These are phyloP conservation scores for Drosophila anceps DNA, from an alignment of 2,888 invertebrate species.

Conservation along the genomic window DNA sequence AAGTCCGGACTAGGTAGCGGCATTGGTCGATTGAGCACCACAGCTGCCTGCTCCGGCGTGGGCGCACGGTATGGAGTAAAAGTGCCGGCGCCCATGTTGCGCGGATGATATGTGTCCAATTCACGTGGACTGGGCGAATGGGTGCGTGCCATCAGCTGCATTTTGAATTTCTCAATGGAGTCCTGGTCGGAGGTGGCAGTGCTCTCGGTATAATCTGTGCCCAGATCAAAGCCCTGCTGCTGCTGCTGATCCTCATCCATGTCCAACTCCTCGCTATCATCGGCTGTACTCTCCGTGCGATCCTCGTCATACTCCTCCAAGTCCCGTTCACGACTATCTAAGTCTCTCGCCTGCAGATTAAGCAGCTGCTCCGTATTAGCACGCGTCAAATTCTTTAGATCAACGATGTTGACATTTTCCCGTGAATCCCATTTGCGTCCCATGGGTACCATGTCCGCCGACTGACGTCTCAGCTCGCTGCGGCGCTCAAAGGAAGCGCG, in stretches of 20 bases:
- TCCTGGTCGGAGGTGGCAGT: conserved; percentile 87
- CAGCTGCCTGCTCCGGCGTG: conserved; percentile 87
- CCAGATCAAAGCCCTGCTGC: conserved; percentile 85
- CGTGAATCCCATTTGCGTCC: conserved; percentile 82
- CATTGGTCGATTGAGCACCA: conserved; percentile 87
- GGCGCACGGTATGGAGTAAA: conserved; percentile 84
- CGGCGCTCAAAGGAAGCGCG: conserved; percentile 85
- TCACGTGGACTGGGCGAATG: conserved; percentile 86
- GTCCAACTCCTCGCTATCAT: conserved; percentile 74
- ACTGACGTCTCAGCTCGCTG: conserved; percentile 86
- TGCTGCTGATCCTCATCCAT: conserved; percentile 59
- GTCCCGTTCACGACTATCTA: conserved; percentile 54
- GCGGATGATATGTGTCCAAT: conserved; percentile 89
- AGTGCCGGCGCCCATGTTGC: conserved; percentile 86
- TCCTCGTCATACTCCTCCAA: conserved; percentile 57
- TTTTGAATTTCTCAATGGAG: conserved; percentile 85
- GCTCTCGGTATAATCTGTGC: conserved; percentile 88
- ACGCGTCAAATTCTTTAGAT: conserved; percentile 56
- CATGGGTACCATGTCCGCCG: conserved; percentile 85
- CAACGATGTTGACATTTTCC: conserved; percentile 71
- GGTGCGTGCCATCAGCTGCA: conserved; percentile 83
- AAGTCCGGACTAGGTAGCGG: conserved; percentile 90
- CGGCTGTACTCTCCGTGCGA: conserved; percentile 81
- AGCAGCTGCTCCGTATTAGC: conserved; percentile 51
- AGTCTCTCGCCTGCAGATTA: conserved; percentile 41